Conservation (phyloP, 1,140 invertebrate genomes). For the Parasteatoda tepidariorum region DNA sequence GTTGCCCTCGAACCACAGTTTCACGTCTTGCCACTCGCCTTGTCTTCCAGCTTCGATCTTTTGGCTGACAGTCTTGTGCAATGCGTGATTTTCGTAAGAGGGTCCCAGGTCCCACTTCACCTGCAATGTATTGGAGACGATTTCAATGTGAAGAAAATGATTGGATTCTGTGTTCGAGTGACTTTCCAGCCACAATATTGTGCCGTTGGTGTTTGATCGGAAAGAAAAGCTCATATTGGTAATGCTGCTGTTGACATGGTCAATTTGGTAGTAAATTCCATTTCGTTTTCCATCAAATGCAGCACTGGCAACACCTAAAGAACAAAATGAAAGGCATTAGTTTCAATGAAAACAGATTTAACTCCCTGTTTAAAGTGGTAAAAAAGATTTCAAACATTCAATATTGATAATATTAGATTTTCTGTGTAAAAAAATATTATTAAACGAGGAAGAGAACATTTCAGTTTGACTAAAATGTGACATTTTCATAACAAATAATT, state of each 20-base stretch:
- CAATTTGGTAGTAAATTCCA: slow-evolving; percentile 54
- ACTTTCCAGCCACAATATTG: slow-evolving; percentile 30
- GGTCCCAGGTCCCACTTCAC: slow-evolving; percentile 52
- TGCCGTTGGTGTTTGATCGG: slow-evolving; percentile 32
- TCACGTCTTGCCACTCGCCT: slow-evolving; percentile 35
- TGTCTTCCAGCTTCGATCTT: slow-evolving; percentile 6
- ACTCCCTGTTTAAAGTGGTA: too few relatives aligned
- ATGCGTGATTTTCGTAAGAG: slow-evolving; percentile 26
- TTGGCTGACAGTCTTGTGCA: slow-evolving; percentile 49
- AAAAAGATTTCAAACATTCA: too few relatives aligned
- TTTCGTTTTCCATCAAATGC: slow-evolving; percentile 79
- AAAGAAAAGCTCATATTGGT: slow-evolving; percentile 54
- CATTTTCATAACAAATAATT: too few relatives aligned
- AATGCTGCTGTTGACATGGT: background rate
- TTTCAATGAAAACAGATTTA: too few relatives aligned
- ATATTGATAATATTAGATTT: too few relatives aligned
- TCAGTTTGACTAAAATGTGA: too few relatives aligned
- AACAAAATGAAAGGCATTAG: too few relatives aligned
- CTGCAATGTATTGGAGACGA: slow-evolving; percentile 1
- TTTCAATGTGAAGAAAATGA: slow-evolving; percentile 46
- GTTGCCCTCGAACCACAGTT: slow-evolving; percentile 45
- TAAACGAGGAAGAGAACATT: too few relatives aligned
- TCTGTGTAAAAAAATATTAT: too few relatives aligned
- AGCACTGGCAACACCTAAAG: slow-evolving; percentile 77
- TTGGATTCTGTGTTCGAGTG: background rate